A percentile compares a stretch with the other conserved stretches of the same genome.
Conservation (phyloP, 2,888 invertebrate species). For the Nomada ferruginata region DNA sequence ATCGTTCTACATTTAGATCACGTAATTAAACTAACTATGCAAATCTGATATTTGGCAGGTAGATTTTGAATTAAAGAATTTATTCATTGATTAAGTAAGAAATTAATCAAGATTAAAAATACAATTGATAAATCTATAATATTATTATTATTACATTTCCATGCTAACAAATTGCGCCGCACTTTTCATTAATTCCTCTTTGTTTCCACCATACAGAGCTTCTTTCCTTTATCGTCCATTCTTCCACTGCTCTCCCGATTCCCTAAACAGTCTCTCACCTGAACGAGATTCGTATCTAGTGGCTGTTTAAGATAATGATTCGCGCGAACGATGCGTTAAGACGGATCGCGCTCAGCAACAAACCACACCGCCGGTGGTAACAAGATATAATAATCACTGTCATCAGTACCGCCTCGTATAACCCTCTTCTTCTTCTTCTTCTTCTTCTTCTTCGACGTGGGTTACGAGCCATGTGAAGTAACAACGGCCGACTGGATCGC, state of each 20-base stretch:
- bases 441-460: slow-evolving; percentile 31
- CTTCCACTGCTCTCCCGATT: background rate
- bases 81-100: too few relatives aligned
- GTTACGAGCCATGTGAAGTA: slow-evolving; percentile 23
- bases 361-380: slow-evolving; percentile 70
- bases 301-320: slow-evolving; percentile 73
- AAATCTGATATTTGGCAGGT: background rate
- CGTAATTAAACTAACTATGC: background rate
- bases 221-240: background rate
- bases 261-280: slow-evolving; percentile 59
- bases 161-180: too few relatives aligned
- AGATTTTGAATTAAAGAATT: too few relatives aligned
- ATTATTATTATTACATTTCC: too few relatives aligned
- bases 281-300: slow-evolving; percentile 69
- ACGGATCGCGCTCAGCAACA: slow-evolving; percentile 59
- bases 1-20: too few relatives aligned
- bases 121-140: too few relatives aligned
- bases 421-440: slow-evolving; percentile 27
- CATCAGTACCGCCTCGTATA: slow-evolving; percentile 68
- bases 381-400: slow-evolving; percentile 76
- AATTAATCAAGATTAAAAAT: too few relatives aligned
- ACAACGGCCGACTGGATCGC: slow-evolving; percentile 39
- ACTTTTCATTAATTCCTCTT: too few relatives aligned
- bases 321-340: slow-evolving; percentile 72
- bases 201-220: too few relatives aligned